Conservation (phyloP, 2,113 vertebrate species). For the Burhinus bistriatus region DNA sequence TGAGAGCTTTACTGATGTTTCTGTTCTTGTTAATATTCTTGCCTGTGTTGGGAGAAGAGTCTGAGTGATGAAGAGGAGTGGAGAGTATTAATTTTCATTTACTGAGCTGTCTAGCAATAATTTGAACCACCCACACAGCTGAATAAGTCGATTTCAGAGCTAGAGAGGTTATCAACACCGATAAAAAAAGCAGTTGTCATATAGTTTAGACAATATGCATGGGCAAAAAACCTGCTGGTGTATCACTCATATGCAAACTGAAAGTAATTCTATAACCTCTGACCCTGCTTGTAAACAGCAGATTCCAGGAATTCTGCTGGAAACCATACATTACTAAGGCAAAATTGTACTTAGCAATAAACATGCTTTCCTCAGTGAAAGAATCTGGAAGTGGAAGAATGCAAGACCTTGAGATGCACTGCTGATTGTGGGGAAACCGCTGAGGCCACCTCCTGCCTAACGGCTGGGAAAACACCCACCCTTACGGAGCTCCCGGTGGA, state of each 20-base stretch:
- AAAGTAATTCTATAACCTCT: conserved; percentile 48
- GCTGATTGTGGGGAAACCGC: conserved; percentile 14
- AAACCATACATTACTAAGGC: conserved; percentile 34
- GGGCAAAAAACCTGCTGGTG: background rate
- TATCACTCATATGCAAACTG: conserved; percentile 15
- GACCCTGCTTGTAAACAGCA: conserved; percentile 60
- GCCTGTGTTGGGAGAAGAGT: background rate
- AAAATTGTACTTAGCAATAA: conserved; percentile 43
- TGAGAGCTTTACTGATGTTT: background rate
- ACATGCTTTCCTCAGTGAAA: conserved; percentile 42
- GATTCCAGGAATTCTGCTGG: conserved; percentile 70
- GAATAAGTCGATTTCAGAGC: background rate
- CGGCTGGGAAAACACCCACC: conserved; percentile 23
- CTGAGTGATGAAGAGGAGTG: background rate
- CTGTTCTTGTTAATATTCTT: background rate
- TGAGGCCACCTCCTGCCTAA: conserved; percentile 4
- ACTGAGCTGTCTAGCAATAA: conserved; percentile 5
- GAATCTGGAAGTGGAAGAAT: conserved; percentile 65
- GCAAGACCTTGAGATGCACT: conserved; percentile 54
- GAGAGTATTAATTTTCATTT: conserved; percentile 30
- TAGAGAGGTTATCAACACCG: background rate
- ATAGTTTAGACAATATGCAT: background rate
- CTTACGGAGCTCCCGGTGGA: background rate
- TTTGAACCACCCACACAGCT: background rate
- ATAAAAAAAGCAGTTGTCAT: conserved; percentile 7